These are phyloP conservation scores for Columba livia DNA, from an alignment of 2,113 vertebrate genomes.

Conservation along the genomic window DNA sequence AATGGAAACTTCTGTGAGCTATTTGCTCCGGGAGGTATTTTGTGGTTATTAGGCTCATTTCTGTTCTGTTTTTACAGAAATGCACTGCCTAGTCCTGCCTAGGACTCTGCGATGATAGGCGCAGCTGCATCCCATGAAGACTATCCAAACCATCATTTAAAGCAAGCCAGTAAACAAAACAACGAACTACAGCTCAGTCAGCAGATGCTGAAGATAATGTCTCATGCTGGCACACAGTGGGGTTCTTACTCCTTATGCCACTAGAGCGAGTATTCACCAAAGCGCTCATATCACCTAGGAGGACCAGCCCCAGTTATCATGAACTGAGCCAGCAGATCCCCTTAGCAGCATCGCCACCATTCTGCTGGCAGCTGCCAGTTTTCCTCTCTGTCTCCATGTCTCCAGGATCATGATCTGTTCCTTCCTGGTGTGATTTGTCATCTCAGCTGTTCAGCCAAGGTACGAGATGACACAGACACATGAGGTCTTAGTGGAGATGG, in stretches of 20 bases:
- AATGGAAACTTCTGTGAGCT: constrained; percentile 44
- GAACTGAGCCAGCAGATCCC: background rate
- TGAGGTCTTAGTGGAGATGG: background rate
- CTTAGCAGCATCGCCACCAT: background rate
- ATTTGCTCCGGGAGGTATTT: constrained; percentile 18
- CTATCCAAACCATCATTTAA: background rate
- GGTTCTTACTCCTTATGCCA: background rate
- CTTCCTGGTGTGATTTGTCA: background rate
- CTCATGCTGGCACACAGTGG: background rate
- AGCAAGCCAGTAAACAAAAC: constrained; percentile 15
- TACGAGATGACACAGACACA: accelerated
- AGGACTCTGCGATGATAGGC: background rate
- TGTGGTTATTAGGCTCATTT: constrained; percentile 46
- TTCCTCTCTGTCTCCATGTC: background rate
- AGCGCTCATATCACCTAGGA: background rate
- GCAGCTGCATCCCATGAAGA: constrained; percentile 35
- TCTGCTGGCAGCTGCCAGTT: background rate
- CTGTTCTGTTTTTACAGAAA: constrained; percentile 25
- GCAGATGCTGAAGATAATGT: background rate
- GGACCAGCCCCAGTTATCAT: background rate
- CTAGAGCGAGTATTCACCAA: background rate
- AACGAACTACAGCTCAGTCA: background rate
- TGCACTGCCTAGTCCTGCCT: background rate
- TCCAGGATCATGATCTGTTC: background rate
- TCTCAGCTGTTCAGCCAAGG: background rate